Evolutionary conservation across 2,888 invertebrate species (phyloP), one percentile per base, ranked within the genome.

Genomic region (Onchidella celtica): DNA sequence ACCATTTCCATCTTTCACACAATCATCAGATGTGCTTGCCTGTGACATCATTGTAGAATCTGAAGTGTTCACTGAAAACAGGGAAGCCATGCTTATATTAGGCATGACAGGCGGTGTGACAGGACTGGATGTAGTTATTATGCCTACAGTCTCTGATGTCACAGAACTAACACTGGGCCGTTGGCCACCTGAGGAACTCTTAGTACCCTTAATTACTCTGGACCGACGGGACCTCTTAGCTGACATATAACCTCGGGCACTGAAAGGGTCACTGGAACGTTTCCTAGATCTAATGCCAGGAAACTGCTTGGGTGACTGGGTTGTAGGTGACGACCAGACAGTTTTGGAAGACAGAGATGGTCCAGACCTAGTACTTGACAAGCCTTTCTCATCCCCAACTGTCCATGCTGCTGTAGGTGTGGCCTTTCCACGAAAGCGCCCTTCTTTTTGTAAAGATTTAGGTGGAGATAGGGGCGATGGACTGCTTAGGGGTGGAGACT

Each of bases 81-180:
- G 9, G 14, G 65, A 27, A 14, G 14, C 24, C 24, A 3, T 55
- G 32, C 34, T 55, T 29, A 24, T 11, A 73, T 47, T 63, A 17
- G 68, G 24, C 34, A 77, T 32, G 14, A 63, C 55, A 11, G 55
- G 63, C 4, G 74, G 34, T 17, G 59, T 36, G 9, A 63, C 29
- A 38, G 24, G 63, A 27, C 27, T 40, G 3, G 76, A 61, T n/a
- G 57, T 61, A 2, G 63, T 79, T n/a, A 79, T 70, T 32, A 79
- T 70, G 6, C 40, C 79, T n/a, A 80, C 59, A 27, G 73, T 80
- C 38, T 73, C 80, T 32, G 73, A 74, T 27, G 80, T 80, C 1
- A 80, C 80, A 34, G 79, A 73, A 38, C 70, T 55, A 34, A 73
- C n/a, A 40, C 73, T 73, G 6, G 66, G 34, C 34, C 70, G 73